Base-by-base conservation (phyloP, 2,888 invertebrate species). In the Dolomedes plantarius region DNA sequence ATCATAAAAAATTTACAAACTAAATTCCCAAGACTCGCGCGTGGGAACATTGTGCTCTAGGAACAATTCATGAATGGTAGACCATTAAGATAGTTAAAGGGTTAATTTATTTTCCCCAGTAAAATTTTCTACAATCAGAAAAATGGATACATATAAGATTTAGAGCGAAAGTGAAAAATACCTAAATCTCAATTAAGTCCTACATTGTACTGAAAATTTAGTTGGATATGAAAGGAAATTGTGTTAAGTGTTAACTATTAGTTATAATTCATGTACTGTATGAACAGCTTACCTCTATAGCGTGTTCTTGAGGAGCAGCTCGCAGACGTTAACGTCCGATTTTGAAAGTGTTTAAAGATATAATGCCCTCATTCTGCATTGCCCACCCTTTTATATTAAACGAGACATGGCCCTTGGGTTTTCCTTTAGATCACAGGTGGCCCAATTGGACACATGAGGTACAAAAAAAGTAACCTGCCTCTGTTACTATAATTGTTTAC, bases 401-500 rank as follows among this genome's bases (percentile, higher is more conserved):
- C 77, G 39, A 32, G 50, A 67, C 41, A 77, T 77, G 68, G 74
- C 83, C 77, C 62, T 72, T 78, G 83, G 83, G 50, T 85, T 85
- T 65, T 71, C 78, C 80, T 67, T 56, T 39, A 68, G 28, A 68
- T 65, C 36, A 7, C 39, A 72, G 36, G 73, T 77, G 77, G 29
- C 77, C 77, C 77, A 73, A 73, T 77, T 77, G 83, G 73, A 56
- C 69, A 56, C 41, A 36, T 9, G 36, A 5, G 11, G 32, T 36
- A 72, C 72, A 68, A 73, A 68, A 83, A 72, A 77, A 77, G 56
- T 23, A 80, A 74, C 46, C 16, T 28, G 41, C 76, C 71, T 83
- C 77, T 36, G 83, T 67, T 68, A 72, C 83, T 85, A 85, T 85
- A 85, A 85, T 85, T 85, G 83, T 85, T 85, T 77, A 85, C 83